phyloP scores from a whole-genome alignment of 2,888 invertebrate species.

The Torymus tubicola region DNA sequence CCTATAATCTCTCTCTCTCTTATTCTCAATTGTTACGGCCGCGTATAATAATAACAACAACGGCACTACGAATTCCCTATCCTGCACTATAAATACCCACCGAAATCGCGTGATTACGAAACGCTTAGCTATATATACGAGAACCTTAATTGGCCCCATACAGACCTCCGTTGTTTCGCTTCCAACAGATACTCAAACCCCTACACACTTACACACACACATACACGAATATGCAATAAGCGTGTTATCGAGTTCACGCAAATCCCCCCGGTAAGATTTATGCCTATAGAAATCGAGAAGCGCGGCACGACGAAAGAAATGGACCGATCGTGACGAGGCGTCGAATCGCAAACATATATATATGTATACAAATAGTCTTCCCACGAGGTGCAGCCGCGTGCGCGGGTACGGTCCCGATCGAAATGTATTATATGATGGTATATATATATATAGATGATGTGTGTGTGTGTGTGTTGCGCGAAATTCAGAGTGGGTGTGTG shows the following conservation, averaged over 20 bases:
- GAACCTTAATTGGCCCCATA: slow-evolving; percentile 23
- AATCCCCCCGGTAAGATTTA: not conserved
- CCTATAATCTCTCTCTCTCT: not conserved
- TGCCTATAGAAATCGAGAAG: not conserved
- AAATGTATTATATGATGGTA: not conserved
- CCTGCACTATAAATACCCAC: not conserved
- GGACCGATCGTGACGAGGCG: slow-evolving; percentile 34
- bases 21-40: too few relatives aligned
- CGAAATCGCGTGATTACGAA: not conserved
- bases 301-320: slow-evolving; percentile 1
- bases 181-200: not conserved
- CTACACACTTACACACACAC: too few relatives aligned
- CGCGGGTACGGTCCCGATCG: too few relatives aligned
- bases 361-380: slow-evolving; percentile 6
- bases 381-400: slow-evolving; percentile 7
- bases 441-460: too few relatives aligned
- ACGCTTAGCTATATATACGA: not conserved
- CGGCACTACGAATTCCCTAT: too few relatives aligned
- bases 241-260: not conserved
- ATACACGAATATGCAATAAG: not conserved
- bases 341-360: not conserved
- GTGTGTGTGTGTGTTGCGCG: not conserved
- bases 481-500: slow-evolving; percentile 32
- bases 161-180: not conserved
- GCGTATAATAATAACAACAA: too few relatives aligned